These are phyloP conservation scores for Rhagoletis zephyria DNA, from an alignment of 1,140 invertebrate genomes.

Conservation along the genomic window DNA sequence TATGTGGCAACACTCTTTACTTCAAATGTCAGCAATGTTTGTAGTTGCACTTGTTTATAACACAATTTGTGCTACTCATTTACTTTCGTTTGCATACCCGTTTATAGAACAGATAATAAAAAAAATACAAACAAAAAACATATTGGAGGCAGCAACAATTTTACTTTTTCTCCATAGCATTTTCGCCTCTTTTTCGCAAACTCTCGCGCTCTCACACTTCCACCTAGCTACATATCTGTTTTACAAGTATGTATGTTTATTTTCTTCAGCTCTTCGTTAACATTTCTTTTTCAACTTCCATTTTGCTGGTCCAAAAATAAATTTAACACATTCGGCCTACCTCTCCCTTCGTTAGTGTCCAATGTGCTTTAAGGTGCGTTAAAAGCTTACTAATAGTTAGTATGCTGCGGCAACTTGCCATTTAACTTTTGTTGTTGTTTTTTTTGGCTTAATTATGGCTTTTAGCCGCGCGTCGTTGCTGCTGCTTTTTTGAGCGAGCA, in stretches of 20 bases:
- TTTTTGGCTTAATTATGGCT: background rate
- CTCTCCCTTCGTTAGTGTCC: conserved; percentile 53
- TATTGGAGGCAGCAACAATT: background rate
- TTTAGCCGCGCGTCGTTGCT: conserved; percentile 4
- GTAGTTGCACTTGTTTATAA: background rate
- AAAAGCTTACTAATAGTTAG: conserved; percentile 60
- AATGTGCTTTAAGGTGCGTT: conserved; percentile 55
- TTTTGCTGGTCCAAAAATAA: conserved; percentile 19
- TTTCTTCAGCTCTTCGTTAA: background rate
- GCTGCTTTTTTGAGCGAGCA: background rate
- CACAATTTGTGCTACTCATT: background rate
- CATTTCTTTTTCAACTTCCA: conserved; percentile 27
- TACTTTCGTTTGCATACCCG: conserved; percentile 49
- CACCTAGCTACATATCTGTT: background rate
- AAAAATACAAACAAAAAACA: conserved; percentile 2
- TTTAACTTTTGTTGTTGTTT: conserved; percentile 16
- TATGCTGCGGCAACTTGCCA: conserved; percentile 1
- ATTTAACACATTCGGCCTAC: conserved; percentile 50
- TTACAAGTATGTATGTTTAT: background rate
- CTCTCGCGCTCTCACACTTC: background rate
- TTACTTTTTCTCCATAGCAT: background rate
- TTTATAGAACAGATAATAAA: background rate
- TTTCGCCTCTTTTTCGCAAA: background rate
- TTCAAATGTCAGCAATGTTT: too few relatives aligned
- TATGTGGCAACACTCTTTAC: background rate